Percentiles rank a stretch among this genome's conserved stretches.
phyloP scores from a whole-genome alignment of 2,888 invertebrate genomes.

The Nowickia ferox region DNA sequence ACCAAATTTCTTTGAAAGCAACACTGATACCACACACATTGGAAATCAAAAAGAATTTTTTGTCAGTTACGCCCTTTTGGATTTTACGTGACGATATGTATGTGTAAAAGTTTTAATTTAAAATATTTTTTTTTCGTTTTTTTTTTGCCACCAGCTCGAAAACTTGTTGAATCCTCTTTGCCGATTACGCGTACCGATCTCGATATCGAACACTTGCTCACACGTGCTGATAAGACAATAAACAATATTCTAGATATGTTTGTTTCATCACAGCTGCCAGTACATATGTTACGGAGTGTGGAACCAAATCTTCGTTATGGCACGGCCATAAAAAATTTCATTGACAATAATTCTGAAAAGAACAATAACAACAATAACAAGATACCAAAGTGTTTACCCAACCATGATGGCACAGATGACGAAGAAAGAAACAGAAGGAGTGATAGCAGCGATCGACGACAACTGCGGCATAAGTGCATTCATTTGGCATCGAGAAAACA shows the following conservation, averaged over 20 bases:
- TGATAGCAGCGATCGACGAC: not conserved
- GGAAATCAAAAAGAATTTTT: no score
- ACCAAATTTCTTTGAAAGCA: no score
- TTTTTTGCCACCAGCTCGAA: slow-evolving; percentile 85
- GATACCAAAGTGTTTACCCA: slow-evolving; percentile 75
- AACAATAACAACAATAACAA: slow-evolving; percentile 46
- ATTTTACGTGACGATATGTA: no score
- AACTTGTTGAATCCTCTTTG: slow-evolving; percentile 84
- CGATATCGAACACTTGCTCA: slow-evolving; percentile 85
- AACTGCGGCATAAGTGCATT: slow-evolving; percentile 81
- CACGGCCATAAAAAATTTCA: slow-evolving; percentile 83
- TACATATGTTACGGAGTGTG: slow-evolving; percentile 90
- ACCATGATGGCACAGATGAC: slow-evolving; percentile 49
- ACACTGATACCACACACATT: no score
- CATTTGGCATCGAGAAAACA: slow-evolving; percentile 84
- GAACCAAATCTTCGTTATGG: slow-evolving; percentile 88
- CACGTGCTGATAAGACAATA: slow-evolving; percentile 82
- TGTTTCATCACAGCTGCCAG: slow-evolving; percentile 85
- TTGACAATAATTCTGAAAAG: slow-evolving; percentile 74
- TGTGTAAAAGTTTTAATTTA: not conserved
- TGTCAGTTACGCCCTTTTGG: no score
- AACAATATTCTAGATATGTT: slow-evolving; percentile 89
- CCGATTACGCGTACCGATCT: slow-evolving; percentile 87
- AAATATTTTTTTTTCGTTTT: slow-evolving; percentile 43
- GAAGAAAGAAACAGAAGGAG: slow-evolving; percentile 53